A percentile compares a stretch with the other conserved stretches of the same genome.
Conservation (phyloP, 1,140 invertebrate species). For the Drosophila sechellia region DNA sequence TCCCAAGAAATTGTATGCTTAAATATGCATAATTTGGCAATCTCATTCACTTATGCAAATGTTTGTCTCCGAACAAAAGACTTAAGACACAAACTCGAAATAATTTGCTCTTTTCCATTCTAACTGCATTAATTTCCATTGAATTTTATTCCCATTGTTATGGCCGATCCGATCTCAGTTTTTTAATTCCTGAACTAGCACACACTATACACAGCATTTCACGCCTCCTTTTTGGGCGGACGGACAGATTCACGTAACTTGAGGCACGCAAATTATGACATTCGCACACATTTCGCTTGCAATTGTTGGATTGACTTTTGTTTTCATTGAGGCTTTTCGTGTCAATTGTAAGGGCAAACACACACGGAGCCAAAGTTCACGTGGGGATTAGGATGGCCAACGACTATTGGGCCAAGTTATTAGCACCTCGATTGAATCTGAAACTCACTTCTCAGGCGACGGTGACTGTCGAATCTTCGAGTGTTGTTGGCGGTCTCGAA, state of each 20-base stretch:
- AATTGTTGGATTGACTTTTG: conserved; percentile 36
- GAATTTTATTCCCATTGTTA: conserved; percentile 40
- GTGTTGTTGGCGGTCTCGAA: conserved; percentile 39
- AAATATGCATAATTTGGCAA: background rate
- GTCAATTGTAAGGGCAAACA: conserved; percentile 44
- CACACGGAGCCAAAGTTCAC: conserved; percentile 35
- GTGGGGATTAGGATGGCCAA: conserved; percentile 11
- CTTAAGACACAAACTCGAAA: conserved; percentile 64
- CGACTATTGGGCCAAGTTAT: conserved; percentile 17
- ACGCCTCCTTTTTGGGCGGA: conserved; percentile 31
- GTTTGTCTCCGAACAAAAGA: conserved; percentile 62
- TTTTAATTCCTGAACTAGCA: conserved; percentile 15
- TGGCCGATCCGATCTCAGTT: conserved; percentile 5
- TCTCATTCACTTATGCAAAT: conserved; percentile 13
- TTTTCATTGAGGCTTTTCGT: conserved; percentile 18
- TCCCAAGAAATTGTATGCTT: background rate
- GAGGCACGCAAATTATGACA: conserved; percentile 67
- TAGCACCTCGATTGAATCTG: conserved; percentile 19
- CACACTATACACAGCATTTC: conserved; percentile 25
- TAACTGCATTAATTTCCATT: conserved; percentile 23
- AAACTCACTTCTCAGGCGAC: conserved; percentile 42
- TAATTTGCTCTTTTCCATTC: conserved; percentile 1
- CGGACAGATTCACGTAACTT: conserved; percentile 50
- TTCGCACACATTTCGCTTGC: conserved; percentile 50
- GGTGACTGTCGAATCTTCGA: conserved; percentile 24